phyloP scores from a whole-genome alignment of 1,140 invertebrate species.

The Listronotus oregonensis region DNA sequence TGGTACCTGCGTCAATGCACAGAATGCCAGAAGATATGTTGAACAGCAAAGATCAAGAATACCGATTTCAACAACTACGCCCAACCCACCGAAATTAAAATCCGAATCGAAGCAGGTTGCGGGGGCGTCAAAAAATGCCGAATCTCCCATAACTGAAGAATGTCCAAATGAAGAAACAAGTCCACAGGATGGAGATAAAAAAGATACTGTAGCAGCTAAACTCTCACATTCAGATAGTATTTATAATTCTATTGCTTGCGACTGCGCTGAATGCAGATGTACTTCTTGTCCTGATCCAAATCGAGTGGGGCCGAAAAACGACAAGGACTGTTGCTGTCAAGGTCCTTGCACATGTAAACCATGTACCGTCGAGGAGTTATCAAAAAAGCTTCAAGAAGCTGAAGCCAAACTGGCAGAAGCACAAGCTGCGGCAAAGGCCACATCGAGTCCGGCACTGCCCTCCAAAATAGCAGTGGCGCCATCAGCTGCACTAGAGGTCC shows the following conservation, averaged over 20 bases:
- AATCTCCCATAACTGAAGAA: too few relatives aligned
- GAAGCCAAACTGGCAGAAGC: constrained; percentile 3
- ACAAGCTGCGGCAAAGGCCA: background rate
- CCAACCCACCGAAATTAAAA: constrained; percentile 8
- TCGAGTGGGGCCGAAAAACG: background rate
- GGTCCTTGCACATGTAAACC: constrained; percentile 23
- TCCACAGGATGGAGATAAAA: background rate
- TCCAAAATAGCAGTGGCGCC: too few relatives aligned
- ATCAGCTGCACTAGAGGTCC: too few relatives aligned
- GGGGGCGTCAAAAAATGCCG: background rate
- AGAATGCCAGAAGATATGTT: constrained; percentile 19
- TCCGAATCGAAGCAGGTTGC: background rate
- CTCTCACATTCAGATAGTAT: constrained; percentile 3
- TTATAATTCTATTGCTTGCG: constrained; percentile 30
- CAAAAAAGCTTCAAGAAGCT: constrained; percentile 15
- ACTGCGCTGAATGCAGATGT: constrained; percentile 31
- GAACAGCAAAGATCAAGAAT: constrained; percentile 31
- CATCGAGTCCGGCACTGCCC: background rate
- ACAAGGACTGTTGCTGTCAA: constrained; percentile 22
- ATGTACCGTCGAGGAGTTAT: constrained; percentile 18
- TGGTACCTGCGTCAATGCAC: constrained; percentile 25
- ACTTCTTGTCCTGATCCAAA: constrained; percentile 27
- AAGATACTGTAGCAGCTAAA: background rate
- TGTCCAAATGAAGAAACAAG: background rate
- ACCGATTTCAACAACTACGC: constrained; percentile 31